Base-by-base conservation (phyloP, 2,797 vertebrate species). In the Pempheris klunzingeri region DNA sequence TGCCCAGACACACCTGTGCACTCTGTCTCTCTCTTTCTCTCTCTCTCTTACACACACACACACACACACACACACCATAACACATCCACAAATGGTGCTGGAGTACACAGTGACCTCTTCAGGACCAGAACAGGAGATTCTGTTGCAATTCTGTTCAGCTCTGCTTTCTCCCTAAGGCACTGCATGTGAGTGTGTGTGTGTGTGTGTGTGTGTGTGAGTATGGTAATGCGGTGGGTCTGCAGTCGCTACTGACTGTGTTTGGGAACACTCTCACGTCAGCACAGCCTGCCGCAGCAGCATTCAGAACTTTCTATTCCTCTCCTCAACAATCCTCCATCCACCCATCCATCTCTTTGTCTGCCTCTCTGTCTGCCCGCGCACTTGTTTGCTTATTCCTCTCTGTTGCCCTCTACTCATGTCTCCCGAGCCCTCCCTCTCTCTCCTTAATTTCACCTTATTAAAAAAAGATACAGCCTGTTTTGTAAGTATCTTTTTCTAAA, bases 251-350 rank as follows among this genome's bases (percentile, higher is more conserved):
- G 90, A 84, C 86, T 84, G 87, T 92, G 91, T 92, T 93, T 93
- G 90, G 90, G 89, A 90, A 93, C 90, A 93, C 92, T 93, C 87
- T 93, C 91, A 93, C 90, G 91, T 93, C 90, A 92, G 90, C 90
- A 92, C 83, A 90, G 90, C 74, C 87, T 88, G 88, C 91, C 47
- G 88, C 92, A 87, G 88, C 80, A 90, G 87, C 87, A 82, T 90
- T 92, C 83, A 82, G 83, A 85, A 90, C 91, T 90, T 92, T 92
- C 88, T 87, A 85, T 88, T 84, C 78, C 79, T 88, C 87, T 83
- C 83, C 76, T 85, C 71, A 79, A 86, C 87, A 86, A 81, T 87
- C 83, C 75, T 76, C 85, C 76, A 74, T 88, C 77, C 79, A 82
- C 34, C 63, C 76, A 85, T 90, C 81, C 87, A 78, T 90, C 87